phyloP scores from a whole-genome alignment of 2,797 vertebrate species.

The Meriones psammophilus region DNA sequence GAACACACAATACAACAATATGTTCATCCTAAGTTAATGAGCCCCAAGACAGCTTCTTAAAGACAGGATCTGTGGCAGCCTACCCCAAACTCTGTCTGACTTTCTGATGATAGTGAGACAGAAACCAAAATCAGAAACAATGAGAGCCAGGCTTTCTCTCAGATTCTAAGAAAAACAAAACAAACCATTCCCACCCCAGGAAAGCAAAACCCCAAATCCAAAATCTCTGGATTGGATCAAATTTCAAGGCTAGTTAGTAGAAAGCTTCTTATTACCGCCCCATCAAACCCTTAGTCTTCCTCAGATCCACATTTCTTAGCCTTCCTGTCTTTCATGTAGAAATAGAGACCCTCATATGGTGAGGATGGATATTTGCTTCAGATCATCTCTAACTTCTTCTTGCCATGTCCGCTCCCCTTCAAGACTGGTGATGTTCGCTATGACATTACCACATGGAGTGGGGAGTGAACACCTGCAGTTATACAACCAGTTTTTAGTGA shows the following conservation, averaged over 20 bases:
- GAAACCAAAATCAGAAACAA: neutral
- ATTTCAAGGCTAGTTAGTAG: neutral
- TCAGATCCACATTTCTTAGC: accelerated
- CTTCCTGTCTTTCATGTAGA: neutral
- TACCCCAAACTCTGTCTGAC: neutral
- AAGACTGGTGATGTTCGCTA: neutral
- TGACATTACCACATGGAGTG: neutral
- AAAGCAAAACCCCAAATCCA: neutral
- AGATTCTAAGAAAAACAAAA: neutral
- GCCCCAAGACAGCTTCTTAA: neutral
- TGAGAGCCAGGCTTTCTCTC: neutral
- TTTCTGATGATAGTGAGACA: neutral
- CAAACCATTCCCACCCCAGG: neutral
- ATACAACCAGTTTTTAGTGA: neutral
- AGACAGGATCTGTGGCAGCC: neutral
- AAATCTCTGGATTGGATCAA: no score
- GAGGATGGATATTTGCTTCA: neutral
- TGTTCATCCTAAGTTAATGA: neutral
- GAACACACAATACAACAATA: neutral
- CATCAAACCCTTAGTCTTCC: neutral
- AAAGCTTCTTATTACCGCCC: neutral
- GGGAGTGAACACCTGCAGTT: neutral
- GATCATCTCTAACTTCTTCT: neutral
- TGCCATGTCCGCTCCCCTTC: neutral
- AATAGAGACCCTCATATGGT: neutral